Evolutionary conservation across 2,888 invertebrate species (phyloP).

Genomic region (Mythimna impura): DNA sequence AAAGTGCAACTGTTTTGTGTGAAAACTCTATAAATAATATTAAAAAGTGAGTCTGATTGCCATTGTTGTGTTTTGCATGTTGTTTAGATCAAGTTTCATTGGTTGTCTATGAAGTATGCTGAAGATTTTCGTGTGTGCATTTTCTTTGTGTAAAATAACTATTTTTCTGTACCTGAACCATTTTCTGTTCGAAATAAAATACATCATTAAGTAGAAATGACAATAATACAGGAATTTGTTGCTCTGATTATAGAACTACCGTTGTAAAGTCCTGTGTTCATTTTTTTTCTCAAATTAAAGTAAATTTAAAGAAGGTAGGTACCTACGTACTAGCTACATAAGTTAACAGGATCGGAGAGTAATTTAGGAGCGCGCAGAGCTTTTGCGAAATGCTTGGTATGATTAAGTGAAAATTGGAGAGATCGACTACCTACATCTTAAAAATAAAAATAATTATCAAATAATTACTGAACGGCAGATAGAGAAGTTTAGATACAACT

Average conservation of each 20-base stretch:
- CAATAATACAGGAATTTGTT: neutral
- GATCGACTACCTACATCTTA: too few relatives aligned
- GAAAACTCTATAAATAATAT: conserved; percentile 71
- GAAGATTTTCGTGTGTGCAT: conserved; percentile 16
- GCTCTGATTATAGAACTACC: neutral
- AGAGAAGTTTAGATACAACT: too few relatives aligned
- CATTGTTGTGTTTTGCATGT: conserved; percentile 35
- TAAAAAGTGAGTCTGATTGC: conserved; percentile 78
- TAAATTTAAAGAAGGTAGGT: neutral
- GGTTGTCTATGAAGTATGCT: neutral
- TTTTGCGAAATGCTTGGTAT: neutral
- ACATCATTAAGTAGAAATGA: neutral
- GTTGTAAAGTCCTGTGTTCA: neutral
- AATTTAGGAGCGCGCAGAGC: neutral
- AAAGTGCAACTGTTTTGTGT: conserved; percentile 83
- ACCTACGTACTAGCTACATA: neutral
- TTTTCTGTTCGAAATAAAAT: neutral
- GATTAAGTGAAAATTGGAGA: too few relatives aligned
- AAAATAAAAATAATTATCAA: neutral
- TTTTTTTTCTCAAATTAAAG: neutral
- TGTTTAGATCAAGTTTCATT: conserved; percentile 13
- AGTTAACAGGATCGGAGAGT: neutral
- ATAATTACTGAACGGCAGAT: neutral
- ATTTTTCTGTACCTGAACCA: neutral
- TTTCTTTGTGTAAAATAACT: conserved; percentile 50